Evolutionary conservation across 2,888 invertebrate species (phyloP).

Genomic region (Schizotus pectinicornis): DNA sequence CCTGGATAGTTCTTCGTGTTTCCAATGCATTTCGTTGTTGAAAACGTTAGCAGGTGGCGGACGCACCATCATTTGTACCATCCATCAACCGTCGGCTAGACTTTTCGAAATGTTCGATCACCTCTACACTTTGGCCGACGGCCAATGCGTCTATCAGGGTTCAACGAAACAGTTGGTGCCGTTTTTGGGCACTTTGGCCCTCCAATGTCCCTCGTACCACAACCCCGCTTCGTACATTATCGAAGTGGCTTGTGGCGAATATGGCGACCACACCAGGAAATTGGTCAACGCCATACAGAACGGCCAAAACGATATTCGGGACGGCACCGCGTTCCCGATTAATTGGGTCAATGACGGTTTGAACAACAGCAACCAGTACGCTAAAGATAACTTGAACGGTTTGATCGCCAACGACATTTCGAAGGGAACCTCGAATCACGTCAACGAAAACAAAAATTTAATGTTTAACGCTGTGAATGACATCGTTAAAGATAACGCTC

Average conservation of each 20-base stretch:
- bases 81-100: slow-evolving; percentile 96
- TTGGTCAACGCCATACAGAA: slow-evolving; percentile 86
- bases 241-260: slow-evolving; percentile 96
- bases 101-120: slow-evolving; percentile 97
- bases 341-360: slow-evolving; percentile 58
- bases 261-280: slow-evolving; percentile 87
- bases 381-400: slow-evolving; percentile 44
- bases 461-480: slow-evolving; percentile 68
- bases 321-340: slow-evolving; percentile 72
- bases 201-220: slow-evolving; percentile 94
- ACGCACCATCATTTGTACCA: slow-evolving; percentile 93
- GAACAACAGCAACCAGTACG: slow-evolving; percentile 56
- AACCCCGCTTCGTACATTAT: slow-evolving; percentile 93
- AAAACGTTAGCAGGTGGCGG: slow-evolving; percentile 88
- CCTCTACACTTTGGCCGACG: slow-evolving; percentile 91
- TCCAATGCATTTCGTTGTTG: slow-evolving; percentile 89
- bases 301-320: slow-evolving; percentile 81
- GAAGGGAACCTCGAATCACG: slow-evolving; percentile 62
- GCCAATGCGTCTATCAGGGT: slow-evolving; percentile 94
- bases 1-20: slow-evolving; percentile 93
- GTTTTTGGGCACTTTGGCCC: slow-evolving; percentile 77
- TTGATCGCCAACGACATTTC: slow-evolving; percentile 56
- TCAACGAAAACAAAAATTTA: slow-evolving; percentile 60
- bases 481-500: slow-evolving; percentile 65
- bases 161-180: slow-evolving; percentile 84